A percentile compares a stretch with the other conserved stretches of the same genome.
Evolutionary conservation across 1,140 invertebrate species (phyloP).

Genomic region (Drosophila arawakana): DNA sequence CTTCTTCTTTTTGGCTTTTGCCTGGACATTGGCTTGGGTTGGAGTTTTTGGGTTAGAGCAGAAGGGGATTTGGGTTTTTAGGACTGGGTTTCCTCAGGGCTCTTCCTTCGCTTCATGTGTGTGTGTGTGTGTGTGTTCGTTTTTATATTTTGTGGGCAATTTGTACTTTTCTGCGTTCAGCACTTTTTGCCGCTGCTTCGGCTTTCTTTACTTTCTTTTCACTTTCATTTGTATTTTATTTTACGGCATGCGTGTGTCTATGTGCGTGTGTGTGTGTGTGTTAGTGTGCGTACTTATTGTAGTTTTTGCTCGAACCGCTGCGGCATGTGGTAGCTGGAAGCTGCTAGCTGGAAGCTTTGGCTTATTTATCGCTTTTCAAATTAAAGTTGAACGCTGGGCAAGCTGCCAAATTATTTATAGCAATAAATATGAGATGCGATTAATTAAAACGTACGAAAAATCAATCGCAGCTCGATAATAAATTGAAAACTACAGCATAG

Average conservation of each 20-base stretch:
- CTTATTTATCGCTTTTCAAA: constrained; percentile 80
- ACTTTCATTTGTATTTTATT: constrained; percentile 73
- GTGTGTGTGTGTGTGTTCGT: constrained; percentile 19
- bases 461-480: constrained; percentile 37
- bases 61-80: constrained; percentile 10
- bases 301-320: constrained; percentile 37
- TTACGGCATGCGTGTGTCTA: constrained; percentile 43
- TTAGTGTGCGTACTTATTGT: constrained; percentile 44
- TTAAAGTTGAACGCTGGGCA: constrained; percentile 72
- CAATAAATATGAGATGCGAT: constrained; percentile 68
- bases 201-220: constrained; percentile 76
- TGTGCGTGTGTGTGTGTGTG: constrained; percentile 38
- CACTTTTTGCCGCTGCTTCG: constrained; percentile 63
- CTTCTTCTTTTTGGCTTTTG: constrained; percentile 40
- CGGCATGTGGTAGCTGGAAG: constrained; percentile 25
- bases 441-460: constrained; percentile 54
- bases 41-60: constrained; percentile 34
- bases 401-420: constrained; percentile 69
- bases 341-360: constrained; percentile 1
- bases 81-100: constrained; percentile 39
- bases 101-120: not conserved
- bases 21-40: constrained; percentile 18
- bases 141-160: constrained; percentile 82
- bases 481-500: constrained; percentile 56
- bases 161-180: constrained; percentile 82